A percentile compares a stretch with the other conserved stretches of the same genome.
Conservation (phyloP, 2,888 invertebrate species). For the Torymus auratus region DNA sequence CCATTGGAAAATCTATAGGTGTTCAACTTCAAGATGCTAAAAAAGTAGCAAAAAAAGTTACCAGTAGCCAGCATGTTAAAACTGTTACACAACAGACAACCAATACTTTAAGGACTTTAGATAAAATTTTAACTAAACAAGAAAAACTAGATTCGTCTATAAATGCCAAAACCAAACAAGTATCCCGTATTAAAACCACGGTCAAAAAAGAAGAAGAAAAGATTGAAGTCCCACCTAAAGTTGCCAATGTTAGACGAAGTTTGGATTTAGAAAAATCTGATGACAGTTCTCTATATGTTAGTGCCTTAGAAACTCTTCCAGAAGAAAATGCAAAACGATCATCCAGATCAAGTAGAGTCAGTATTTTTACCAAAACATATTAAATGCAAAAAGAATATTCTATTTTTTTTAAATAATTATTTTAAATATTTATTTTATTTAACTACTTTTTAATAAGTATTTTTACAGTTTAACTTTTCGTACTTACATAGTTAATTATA, state of each 20-base stretch:
- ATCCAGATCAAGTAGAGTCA: slow-evolving; percentile 67
- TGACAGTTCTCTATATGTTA: slow-evolving; percentile 85
- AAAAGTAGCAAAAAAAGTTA: slow-evolving; percentile 66
- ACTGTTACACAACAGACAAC: slow-evolving; percentile 53
- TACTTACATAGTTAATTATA: no score
- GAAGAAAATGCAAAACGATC: slow-evolving; percentile 66
- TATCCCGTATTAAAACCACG: slow-evolving; percentile 59
- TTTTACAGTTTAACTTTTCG: no score
- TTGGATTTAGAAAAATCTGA: slow-evolving; percentile 84
- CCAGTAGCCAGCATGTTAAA: slow-evolving; percentile 50
- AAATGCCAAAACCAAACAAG: slow-evolving; percentile 48
- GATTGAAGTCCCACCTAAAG: slow-evolving; percentile 63
- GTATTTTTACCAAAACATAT: slow-evolving; percentile 65
- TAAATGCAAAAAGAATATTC: no score
- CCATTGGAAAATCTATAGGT: slow-evolving; percentile 71
- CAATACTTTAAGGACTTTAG: slow-evolving; percentile 63
- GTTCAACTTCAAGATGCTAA: slow-evolving; percentile 69
- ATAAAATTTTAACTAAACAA: slow-evolving; percentile 64
- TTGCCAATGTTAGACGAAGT: slow-evolving; percentile 67
- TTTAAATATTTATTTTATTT: no score
- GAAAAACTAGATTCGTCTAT: slow-evolving; percentile 59
- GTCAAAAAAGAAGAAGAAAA: slow-evolving; percentile 68
- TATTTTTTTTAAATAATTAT: no score
- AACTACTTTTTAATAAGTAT: no score
- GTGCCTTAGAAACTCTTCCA: slow-evolving; percentile 84